Evolutionary conservation across 2,888 invertebrate species (phyloP), one percentile per base, ranked within the genome.

Genomic region (Gastrophysa polygoni): DNA sequence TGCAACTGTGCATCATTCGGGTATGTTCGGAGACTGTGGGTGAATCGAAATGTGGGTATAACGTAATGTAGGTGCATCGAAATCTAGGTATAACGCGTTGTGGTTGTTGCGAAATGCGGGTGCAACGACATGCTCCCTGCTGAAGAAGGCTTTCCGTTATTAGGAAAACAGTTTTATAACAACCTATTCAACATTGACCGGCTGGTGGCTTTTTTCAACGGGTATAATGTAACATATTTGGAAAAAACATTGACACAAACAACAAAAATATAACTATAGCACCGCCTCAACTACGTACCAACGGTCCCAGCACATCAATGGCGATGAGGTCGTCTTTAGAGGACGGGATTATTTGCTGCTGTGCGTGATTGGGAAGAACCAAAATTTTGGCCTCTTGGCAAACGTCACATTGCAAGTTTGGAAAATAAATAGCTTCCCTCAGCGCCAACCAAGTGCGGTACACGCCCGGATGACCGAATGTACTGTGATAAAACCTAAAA

Each of bases 301-400:
- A 28, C 11, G 57, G 57, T 0, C 57, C 57, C 14, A 32, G 29
- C 2, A 57, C 32, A 7, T 48, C 57, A 29, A 57, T 57, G n/a
- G 57, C 57, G 1, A 57, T 8, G n/a, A 57, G 43, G 16, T 57
- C 57, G 16, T 52, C 11, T 52, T 52, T 52, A 18, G 32, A 16
- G 2, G n/a, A 8, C 5, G 54, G 54, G 11, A 52, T 32, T 20
- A 57, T 57, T 32, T 57, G 57, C 20, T 20, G 11, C 14, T 57
- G 57, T 17, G 32, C 20, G 5, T 48, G 57, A 29, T 34, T 47
- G 0, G 57, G 57, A 4, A 57, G 11, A 10, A 20, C 8, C 5
- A 48, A 57, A 28, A 32, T 32, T 14, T 57, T 47, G 4, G 57
- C 47, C 57, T 47, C 48, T 20, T 57, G 57, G 16, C 57, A 57